Evolutionary conservation across 2,888 invertebrate species (phyloP).

Genomic region (Apotomis capreana): DNA sequence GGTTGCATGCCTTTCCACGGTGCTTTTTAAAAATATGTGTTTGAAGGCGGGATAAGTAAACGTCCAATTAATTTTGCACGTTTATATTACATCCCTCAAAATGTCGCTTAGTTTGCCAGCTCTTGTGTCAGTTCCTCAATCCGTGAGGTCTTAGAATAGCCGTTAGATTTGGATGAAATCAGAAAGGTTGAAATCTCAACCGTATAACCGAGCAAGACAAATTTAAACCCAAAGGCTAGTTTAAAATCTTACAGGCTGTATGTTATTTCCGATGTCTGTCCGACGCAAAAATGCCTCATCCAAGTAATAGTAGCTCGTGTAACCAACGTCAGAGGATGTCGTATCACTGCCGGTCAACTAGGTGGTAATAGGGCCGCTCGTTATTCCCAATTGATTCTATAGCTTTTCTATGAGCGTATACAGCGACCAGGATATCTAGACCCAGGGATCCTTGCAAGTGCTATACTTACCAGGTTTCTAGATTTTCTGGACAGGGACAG

Average conservation of each 20-base stretch:
- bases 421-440: constrained; percentile 1
- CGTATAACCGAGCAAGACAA: too few relatives aligned
- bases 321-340: constrained; percentile 26
- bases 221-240: neutral
- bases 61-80: too few relatives aligned
- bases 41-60: too few relatives aligned
- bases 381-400: constrained; percentile 60
- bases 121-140: too few relatives aligned
- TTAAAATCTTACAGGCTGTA: neutral
- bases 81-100: too few relatives aligned
- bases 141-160: too few relatives aligned
- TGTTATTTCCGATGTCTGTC: neutral
- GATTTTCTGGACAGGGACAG: neutral
- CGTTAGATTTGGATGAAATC: too few relatives aligned
- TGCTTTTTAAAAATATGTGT: too few relatives aligned
- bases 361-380: constrained; percentile 41
- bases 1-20: too few relatives aligned
- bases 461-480: neutral
- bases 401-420: constrained; percentile 57
- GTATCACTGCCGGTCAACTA: constrained; percentile 38
- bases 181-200: too few relatives aligned
- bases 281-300: neutral
- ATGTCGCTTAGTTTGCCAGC: too few relatives aligned
- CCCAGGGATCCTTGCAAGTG: neutral
- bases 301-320: neutral